Base-by-base conservation (phyloP, 64 coral and sea anemone genomes). In the Stylophora pistillata region DNA sequence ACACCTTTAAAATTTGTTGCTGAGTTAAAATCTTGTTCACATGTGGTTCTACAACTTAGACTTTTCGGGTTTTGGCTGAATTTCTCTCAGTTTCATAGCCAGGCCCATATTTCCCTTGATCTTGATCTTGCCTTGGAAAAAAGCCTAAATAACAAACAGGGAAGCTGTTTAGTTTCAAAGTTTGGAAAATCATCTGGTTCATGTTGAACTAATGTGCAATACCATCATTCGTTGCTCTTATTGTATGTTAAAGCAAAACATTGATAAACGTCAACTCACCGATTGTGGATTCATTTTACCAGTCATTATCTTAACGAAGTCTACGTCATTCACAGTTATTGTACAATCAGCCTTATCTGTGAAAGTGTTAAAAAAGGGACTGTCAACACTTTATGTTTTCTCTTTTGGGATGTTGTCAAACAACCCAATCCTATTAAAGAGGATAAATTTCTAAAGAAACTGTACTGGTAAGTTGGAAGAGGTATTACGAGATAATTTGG, bases 341-440 rank as follows among this genome's bases (percentile, higher is more conserved):
- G 89, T 98, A 89, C 89, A 91, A 33, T 98, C 96, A 30, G 89
- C 92, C 91, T 98, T 98, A 55, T 94, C 96, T 98, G 81, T n/a
- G 82, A 90, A 71, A 34, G 33, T 21, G 12, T 41, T 52, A 18
- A 77, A 77, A 18, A 27, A 52, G 13, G 15, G 0, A 0, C 14
- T 3, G 31, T 76, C 26, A 76, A 76, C 74, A 41, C 3, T 10
- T 20, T n/a, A n/a, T n/a, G n/a, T n/a, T n/a, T n/a, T n/a, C n/a
- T n/a, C n/a, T n/a, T n/a, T n/a, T n/a, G n/a, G n/a, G n/a, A n/a
- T n/a, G n/a, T n/a, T 47, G 37, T 47, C 37, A 47, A 47, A 47
- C 37, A 47, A 47, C 37, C n/a, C 37, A 47, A 47, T 47, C 37
- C 7, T 3, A 47, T 47, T 47, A 47, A 47, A 47, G 37, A 47